Percentiles rank a stretch among this genome's conserved stretches.
These are phyloP conservation scores for Hipposideros armiger DNA, from an alignment of 2,113 vertebrate genomes.

Conservation along the genomic window DNA sequence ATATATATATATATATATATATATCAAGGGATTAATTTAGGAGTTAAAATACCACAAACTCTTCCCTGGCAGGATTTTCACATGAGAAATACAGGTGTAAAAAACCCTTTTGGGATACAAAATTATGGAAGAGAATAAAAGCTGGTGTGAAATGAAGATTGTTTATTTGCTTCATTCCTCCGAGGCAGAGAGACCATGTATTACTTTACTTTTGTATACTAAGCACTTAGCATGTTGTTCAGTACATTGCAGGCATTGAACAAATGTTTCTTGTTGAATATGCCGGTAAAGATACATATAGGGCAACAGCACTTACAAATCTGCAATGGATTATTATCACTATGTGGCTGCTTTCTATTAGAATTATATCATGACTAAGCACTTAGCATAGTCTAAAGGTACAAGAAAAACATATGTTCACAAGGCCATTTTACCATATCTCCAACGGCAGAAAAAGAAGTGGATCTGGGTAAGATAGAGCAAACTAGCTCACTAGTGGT, in stretches of 20 bases:
- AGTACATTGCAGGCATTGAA: neutral
- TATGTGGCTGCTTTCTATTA: neutral
- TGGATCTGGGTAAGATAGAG: neutral
- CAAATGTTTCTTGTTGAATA: neutral
- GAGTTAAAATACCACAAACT: neutral
- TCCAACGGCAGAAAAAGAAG: neutral
- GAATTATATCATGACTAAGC: neutral
- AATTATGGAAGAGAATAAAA: constrained; percentile 23
- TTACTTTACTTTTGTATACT: neutral
- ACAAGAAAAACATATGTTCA: neutral
- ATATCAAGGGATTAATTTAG: neutral
- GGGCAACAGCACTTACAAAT: neutral
- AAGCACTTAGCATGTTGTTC: neutral
- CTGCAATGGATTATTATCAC: neutral
- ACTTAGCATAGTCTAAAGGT: neutral
- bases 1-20: neutral
- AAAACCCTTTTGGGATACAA: neutral
- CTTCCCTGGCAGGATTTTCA: neutral
- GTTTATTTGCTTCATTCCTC: neutral
- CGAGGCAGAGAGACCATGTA: neutral
- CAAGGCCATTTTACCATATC: neutral
- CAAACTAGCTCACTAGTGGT: neutral
- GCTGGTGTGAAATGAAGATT: neutral
- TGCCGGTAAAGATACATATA: neutral
- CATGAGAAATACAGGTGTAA: neutral